Evolutionary conservation across 2,113 vertebrate genomes (phyloP).

Genomic region (Ctenomys sociabilis): DNA sequence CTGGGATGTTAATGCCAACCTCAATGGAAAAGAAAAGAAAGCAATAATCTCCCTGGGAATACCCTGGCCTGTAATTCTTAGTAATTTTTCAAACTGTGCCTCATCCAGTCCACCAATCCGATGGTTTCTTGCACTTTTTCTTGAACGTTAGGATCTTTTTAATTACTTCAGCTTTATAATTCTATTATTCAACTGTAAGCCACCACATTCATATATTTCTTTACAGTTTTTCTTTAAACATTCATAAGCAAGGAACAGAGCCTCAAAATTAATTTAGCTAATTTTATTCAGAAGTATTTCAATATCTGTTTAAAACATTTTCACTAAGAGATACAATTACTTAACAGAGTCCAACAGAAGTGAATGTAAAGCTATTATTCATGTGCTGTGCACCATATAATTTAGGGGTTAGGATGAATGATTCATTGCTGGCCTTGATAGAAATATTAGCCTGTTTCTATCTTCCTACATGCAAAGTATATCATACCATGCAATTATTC

Average conservation of each 20-base stretch:
- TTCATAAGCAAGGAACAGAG: not conserved
- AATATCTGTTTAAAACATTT: constrained; percentile 32
- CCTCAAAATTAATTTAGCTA: constrained; percentile 31
- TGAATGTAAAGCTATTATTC: constrained; percentile 46
- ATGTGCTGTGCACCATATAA: constrained; percentile 31
- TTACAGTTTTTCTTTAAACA: not conserved
- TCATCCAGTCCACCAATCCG: not conserved
- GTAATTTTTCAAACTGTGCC: constrained; percentile 17
- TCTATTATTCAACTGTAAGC: not conserved
- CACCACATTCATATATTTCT: constrained; percentile 18
- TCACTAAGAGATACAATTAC: constrained; percentile 27
- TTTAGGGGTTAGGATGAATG: constrained; percentile 33
- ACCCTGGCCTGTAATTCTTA: not conserved
- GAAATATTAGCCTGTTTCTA: constrained; percentile 56
- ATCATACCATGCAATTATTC: constrained; percentile 50
- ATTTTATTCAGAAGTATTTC: constrained; percentile 48
- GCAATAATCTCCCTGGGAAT: not conserved
- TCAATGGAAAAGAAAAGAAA: constrained; percentile 5
- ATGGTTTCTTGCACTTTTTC: constrained; percentile 1
- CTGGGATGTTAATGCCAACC: not conserved
- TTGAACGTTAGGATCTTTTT: constrained; percentile 36
- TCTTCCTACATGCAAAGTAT: not conserved
- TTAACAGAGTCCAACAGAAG: constrained; percentile 28
- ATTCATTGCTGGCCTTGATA: constrained; percentile 50
- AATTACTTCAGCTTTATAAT: constrained; percentile 34